phyloP scores from a whole-genome alignment of 2,888 invertebrate species.

The Tribolium freemani region DNA sequence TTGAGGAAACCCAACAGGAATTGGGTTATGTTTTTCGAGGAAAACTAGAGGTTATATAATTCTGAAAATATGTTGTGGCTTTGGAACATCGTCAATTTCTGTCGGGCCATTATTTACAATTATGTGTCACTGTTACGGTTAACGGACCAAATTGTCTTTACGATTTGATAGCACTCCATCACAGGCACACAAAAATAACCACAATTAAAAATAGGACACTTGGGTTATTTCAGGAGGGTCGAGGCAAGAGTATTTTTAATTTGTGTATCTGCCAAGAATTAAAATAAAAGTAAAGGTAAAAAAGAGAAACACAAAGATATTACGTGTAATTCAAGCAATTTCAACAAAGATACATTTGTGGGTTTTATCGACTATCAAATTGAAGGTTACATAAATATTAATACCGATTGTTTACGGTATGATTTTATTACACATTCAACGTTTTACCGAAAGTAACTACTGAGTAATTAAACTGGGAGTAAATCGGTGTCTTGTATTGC shows the following conservation, averaged over 20 bases:
- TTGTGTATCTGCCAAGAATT: conserved; percentile 33
- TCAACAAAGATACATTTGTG: conserved; percentile 24
- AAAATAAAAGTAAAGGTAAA: conserved; percentile 13
- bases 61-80: neutral
- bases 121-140: no score
- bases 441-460: conserved; percentile 8
- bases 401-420: conserved; percentile 32
- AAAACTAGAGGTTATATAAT: neutral
- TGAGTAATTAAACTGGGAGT: conserved; percentile 21
- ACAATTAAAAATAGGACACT: conserved; percentile 29
- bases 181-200: neutral
- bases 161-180: neutral
- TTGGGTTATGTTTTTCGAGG: neutral
- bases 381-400: conserved; percentile 42
- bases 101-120: neutral
- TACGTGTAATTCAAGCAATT: conserved; percentile 16
- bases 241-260: conserved; percentile 31
- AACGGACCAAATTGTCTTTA: no score
- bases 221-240: conserved; percentile 6
- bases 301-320: conserved; percentile 10
- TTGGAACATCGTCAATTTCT: conserved; percentile 1
- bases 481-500: conserved; percentile 1
- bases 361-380: conserved; percentile 31
- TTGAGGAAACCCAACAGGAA: neutral
- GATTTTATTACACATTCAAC: conserved; percentile 25